Percentiles rank a stretch among this genome's conserved stretches.
Evolutionary conservation across 1,140 invertebrate genomes (phyloP).

Genomic region (Frieseomelitta varia): DNA sequence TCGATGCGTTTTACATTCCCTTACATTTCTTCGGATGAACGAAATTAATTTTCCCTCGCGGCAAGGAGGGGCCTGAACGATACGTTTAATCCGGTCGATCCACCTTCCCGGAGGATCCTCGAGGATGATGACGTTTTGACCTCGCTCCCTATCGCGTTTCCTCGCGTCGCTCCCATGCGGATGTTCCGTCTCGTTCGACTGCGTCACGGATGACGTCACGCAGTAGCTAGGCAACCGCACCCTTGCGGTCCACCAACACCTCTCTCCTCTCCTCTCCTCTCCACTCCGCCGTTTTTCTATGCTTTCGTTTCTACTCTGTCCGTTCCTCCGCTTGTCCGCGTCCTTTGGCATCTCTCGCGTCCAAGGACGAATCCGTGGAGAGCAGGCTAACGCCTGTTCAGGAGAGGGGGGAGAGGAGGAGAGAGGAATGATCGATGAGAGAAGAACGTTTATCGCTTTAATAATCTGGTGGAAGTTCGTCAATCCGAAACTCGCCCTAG

Average conservation of each 20-base stretch:
- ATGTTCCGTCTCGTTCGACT: conserved; percentile 52
- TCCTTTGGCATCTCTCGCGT: conserved; percentile 27
- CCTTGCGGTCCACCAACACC: conserved; percentile 59
- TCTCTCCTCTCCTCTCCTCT: too few relatives aligned
- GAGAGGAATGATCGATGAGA: background rate
- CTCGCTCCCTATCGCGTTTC: conserved; percentile 49
- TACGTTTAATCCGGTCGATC: conserved; percentile 41
- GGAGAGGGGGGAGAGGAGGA: too few relatives aligned
- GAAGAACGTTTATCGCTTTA: background rate
- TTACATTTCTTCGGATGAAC: background rate
- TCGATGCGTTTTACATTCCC: background rate
- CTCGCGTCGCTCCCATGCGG: conserved; percentile 41
- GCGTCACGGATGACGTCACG: conserved; percentile 72
- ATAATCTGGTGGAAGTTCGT: conserved; percentile 15
- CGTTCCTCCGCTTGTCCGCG: conserved; percentile 16
- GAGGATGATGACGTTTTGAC: conserved; percentile 59
- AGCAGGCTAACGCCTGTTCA: background rate
- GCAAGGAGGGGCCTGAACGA: background rate
- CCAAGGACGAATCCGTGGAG: conserved; percentile 25
- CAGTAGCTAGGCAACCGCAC: conserved; percentile 71
- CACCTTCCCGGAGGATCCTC: conserved; percentile 29
- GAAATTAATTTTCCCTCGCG: conserved; percentile 1
- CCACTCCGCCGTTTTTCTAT: conserved; percentile 47
- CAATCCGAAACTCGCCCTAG: background rate
- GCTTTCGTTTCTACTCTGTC: conserved; percentile 34